Conservation (phyloP, 2,113 vertebrate species). For the Turnix velox region DNA sequence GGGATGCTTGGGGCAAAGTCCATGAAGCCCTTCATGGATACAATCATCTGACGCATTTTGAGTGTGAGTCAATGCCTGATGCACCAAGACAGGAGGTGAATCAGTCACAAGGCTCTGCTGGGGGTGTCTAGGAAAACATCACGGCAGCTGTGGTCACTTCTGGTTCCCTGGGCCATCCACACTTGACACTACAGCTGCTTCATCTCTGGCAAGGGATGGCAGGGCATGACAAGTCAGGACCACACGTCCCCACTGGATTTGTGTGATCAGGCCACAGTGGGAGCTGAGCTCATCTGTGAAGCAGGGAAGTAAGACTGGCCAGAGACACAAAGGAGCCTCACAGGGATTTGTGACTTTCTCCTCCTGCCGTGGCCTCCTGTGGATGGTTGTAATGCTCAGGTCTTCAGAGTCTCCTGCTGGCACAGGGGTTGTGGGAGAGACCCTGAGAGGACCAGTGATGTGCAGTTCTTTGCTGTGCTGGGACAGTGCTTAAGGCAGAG, state of each 20-base stretch:
- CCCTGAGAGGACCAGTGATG: not conserved
- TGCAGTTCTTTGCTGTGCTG: not conserved
- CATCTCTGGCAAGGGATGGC: not conserved
- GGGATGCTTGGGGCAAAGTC: not conserved
- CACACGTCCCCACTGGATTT: not conserved
- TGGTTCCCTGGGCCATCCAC: not conserved
- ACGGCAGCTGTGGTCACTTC: not conserved
- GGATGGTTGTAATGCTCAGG: not conserved
- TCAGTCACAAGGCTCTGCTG: conserved; percentile 34
- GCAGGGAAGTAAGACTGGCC: not conserved
- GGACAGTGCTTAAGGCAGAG: not conserved
- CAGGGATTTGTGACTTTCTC: conserved; percentile 25
- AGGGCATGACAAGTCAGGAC: not conserved
- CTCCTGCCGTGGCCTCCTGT: not conserved
- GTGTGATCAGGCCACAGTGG: not conserved
- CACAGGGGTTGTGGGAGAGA: not conserved
- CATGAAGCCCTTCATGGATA: not conserved
- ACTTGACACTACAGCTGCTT: not conserved
- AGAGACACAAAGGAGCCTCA: not conserved
- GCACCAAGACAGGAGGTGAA: conserved; percentile 41
- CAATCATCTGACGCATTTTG: not conserved
- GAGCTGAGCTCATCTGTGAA: not conserved
- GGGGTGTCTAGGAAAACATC: conserved; percentile 18
- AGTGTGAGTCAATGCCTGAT: conserved; percentile 45
- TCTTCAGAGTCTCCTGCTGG: not conserved